A percentile compares a stretch with the other conserved stretches of the same genome.
phyloP scores from a whole-genome alignment of 2,888 invertebrate genomes.

The Ectropis crepuscularia region DNA sequence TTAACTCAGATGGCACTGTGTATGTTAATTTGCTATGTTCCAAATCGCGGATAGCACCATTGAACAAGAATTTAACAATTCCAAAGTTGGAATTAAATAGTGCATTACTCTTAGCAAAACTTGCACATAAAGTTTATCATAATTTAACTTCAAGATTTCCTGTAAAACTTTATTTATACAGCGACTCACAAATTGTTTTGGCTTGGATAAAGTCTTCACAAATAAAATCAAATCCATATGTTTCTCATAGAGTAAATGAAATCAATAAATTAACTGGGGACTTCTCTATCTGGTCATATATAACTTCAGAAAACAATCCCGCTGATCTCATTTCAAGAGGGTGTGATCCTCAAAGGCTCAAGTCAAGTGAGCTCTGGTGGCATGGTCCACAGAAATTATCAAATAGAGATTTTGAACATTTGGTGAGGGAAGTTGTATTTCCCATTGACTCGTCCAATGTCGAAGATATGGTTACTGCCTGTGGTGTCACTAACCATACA shows the following conservation, averaged over 20 bases:
- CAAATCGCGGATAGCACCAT: neutral
- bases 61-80: neutral
- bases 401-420: neutral
- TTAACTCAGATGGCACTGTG: neutral
- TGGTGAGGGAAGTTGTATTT: too few relatives aligned
- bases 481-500: neutral
- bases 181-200: neutral
- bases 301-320: neutral
- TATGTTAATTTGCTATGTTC: neutral
- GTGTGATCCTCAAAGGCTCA: neutral
- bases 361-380: neutral
- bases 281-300: neutral
- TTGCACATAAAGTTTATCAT: neutral
- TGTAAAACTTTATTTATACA: neutral
- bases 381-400: neutral
- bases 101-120: neutral
- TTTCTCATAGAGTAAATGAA: neutral
- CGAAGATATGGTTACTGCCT: neutral
- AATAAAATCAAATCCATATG: neutral
- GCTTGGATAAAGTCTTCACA: neutral
- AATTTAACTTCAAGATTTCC: neutral
- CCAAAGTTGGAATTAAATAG: neutral
- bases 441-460: neutral
- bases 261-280: neutral
- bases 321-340: neutral